Conservation (phyloP, 53 echinoderm and acorn worm species). For the Astropecten irregularis region DNA sequence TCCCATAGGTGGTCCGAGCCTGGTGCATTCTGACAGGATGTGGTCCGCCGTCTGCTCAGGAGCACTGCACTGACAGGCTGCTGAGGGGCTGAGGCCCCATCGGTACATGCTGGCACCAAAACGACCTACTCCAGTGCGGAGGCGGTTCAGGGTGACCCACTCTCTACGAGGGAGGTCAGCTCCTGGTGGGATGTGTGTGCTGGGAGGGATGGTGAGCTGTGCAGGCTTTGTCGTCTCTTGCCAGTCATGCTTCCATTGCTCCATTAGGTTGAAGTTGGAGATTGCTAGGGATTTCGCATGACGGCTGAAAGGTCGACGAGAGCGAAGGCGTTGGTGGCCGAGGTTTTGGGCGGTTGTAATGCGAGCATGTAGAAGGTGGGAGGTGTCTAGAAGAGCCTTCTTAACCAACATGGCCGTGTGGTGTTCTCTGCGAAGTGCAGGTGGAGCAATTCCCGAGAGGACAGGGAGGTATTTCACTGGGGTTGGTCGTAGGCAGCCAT, state of each 20-base stretch:
- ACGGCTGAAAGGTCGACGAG: not conserved
- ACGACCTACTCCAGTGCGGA: constrained; percentile 8
- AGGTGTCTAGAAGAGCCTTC: not conserved
- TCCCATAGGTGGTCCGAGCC: not conserved
- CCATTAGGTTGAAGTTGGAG: not conserved
- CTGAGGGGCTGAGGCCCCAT: not conserved
- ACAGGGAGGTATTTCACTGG: not conserved
- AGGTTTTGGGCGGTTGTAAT: not conserved
- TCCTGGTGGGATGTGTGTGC: not conserved
- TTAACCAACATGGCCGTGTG: not conserved
- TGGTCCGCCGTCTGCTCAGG: not conserved
- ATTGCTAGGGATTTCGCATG: not conserved
- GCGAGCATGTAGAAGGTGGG: not conserved
- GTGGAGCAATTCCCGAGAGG: constrained; percentile 1
- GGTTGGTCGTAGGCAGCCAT: constrained; percentile 1
- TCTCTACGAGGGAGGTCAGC: not conserved
- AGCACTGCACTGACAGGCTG: not conserved
- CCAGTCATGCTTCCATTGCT: not conserved
- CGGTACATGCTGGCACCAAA: not conserved
- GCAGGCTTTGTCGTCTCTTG: not conserved
- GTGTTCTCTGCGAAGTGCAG: not conserved
- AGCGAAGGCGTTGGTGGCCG: constrained; percentile 27
- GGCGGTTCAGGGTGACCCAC: constrained; percentile 12
- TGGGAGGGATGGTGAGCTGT: not conserved
- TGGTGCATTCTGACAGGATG: not conserved